A percentile compares a stretch with the other conserved stretches of the same genome.
Evolutionary conservation across 2,113 vertebrate genomes (phyloP).

Genomic region (Heterotis niloticus): DNA sequence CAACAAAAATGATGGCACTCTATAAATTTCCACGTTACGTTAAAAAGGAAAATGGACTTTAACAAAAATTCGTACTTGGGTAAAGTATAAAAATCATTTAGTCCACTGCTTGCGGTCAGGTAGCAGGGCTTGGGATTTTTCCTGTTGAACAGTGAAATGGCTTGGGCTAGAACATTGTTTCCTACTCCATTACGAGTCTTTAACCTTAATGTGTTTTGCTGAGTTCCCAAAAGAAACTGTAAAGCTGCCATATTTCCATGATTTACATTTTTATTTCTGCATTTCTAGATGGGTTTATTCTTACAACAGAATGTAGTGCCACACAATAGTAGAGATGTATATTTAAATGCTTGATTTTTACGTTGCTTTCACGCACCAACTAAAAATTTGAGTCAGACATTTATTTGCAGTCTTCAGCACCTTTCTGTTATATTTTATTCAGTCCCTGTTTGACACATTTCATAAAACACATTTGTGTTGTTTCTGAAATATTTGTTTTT

Average conservation of each 20-base stretch:
- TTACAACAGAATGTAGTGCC: constrained; percentile 75
- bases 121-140: background rate
- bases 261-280: constrained; percentile 46
- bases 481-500: constrained; percentile 75
- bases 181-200: constrained; percentile 59
- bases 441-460: constrained; percentile 76
- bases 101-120: background rate
- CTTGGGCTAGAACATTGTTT: constrained; percentile 51
- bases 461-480: constrained; percentile 73
- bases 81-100: background rate
- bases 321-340: constrained; percentile 28
- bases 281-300: constrained; percentile 62
- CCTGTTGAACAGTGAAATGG: constrained; percentile 51
- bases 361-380: constrained; percentile 75
- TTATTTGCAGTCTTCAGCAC: constrained; percentile 70
- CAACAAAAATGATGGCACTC: background rate
- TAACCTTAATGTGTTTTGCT: constrained; percentile 60
- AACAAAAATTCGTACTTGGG: background rate
- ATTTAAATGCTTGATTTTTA: constrained; percentile 58
- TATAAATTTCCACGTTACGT: constrained; percentile 16
- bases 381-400: constrained; percentile 66
- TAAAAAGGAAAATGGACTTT: background rate
- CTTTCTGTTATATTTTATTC: constrained; percentile 76
- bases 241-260: constrained; percentile 62
- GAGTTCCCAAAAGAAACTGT: constrained; percentile 45